phyloP scores from a whole-genome alignment of 2,797 vertebrate species.

The Gallinago nigripennis region DNA sequence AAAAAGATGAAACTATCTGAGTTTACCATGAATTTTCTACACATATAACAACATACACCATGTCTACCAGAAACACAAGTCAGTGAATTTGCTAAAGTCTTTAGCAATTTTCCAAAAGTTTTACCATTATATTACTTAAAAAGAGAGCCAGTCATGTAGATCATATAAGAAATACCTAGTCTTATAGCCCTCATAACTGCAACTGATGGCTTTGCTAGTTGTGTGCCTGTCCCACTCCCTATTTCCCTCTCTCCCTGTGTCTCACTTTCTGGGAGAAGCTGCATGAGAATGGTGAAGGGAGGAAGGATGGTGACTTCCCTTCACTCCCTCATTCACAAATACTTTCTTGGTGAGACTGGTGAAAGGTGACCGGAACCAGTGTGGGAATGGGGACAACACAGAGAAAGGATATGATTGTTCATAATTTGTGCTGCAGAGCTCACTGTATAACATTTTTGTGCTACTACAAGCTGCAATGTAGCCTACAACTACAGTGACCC shows the following conservation, averaged over 20 bases:
- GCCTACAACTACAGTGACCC: not conserved
- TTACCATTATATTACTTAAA: not conserved
- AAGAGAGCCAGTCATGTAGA: not conserved
- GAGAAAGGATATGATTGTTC: not conserved
- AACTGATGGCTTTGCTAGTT: not conserved
- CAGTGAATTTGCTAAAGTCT: not conserved
- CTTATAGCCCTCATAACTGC: not conserved
- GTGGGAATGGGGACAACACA: not conserved
- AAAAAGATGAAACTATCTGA: not conserved
- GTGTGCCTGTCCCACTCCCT: rapidly evolving
- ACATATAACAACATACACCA: not conserved
- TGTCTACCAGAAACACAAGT: not conserved
- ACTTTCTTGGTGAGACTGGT: not conserved
- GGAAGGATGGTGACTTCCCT: not conserved
- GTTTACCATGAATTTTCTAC: not conserved
- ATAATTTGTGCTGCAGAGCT: not conserved
- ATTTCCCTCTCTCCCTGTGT: not conserved
- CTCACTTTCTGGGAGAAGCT: not conserved
- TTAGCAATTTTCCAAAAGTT: not conserved
- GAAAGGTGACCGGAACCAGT: rapidly evolving
- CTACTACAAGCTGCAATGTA: not conserved
- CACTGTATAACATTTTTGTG: not conserved
- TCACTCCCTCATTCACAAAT: not conserved
- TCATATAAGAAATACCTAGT: not conserved
- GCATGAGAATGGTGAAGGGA: not conserved